Percentiles rank a stretch among this genome's conserved stretches.
Conservation (phyloP, 1,140 invertebrate genomes). For the Aphis gossypii region DNA sequence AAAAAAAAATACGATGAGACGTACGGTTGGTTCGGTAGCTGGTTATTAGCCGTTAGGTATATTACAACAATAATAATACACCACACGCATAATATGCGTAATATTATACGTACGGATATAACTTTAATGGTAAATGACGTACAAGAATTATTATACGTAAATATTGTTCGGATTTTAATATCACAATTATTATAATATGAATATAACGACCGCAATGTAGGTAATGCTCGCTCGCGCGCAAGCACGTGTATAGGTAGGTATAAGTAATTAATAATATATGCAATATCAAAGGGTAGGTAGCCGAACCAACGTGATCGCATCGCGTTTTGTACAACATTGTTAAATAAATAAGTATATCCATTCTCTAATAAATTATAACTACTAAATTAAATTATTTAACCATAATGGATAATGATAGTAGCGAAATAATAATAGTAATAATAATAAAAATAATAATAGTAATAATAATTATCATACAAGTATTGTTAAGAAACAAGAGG, state of each 20-base stretch:
- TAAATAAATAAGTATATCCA: conserved; percentile 20
- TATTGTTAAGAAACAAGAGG: not conserved
- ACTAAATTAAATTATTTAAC: conserved; percentile 20
- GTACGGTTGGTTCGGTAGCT: not conserved
- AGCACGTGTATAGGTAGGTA: not conserved
- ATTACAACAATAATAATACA: not conserved
- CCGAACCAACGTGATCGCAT: not conserved
- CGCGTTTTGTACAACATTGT: conserved; percentile 32
- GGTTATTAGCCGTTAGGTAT: not conserved
- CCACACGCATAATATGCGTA: not conserved
- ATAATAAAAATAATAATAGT: conserved; percentile 45
- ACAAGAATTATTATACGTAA: not conserved
- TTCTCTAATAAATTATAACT: conserved; percentile 32
- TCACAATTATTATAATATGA: not conserved
- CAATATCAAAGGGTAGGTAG: not conserved
- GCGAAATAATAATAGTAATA: conserved; percentile 33
- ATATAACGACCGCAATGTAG: not conserved
- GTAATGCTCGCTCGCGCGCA: no score
- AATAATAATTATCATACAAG: conserved; percentile 27
- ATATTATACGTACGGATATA: not conserved
- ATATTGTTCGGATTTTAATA: not conserved
- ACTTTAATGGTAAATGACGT: not conserved
- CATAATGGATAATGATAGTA: conserved; percentile 24
- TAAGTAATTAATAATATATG: not conserved
- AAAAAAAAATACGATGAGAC: not conserved